Evolutionary conservation across 2,797 vertebrate species (phyloP), one percentile per base, ranked within the genome.

Genomic region (Lerista edwardsae): DNA sequence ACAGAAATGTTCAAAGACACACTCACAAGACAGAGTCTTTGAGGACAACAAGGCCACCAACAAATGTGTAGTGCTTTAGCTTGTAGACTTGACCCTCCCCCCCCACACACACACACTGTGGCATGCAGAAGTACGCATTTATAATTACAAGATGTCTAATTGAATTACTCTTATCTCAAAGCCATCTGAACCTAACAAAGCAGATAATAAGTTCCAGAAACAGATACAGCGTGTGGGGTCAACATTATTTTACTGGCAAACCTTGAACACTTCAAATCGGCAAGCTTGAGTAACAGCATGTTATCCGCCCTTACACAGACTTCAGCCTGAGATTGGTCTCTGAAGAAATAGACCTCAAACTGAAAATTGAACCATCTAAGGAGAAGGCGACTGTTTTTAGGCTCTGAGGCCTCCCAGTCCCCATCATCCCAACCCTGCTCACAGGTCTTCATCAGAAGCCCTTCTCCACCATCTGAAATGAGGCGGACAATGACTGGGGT

Each of bases 191-290:
- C 86, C 95, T 95, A 96, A 94, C 95, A 96, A 95, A 95, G 94
- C 92, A 96, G 95, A 94, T 96, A 96, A 96, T 95, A 94, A 94
- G 93, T 96, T 96, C 95, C 96, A 96, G 96, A 96, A 95, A 91
- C 93, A 93, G 91, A 94, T 94, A 94, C 92, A 90, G 90, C 79
- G 91, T 96, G 94, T 94, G 94, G 91, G 94, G 95, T 92, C 92
- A 93, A 94, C 94, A 93, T 94, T 92, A 95, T 94, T 95, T 96
- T 94, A 85, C 92, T 94, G 94, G 84, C 36, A 91, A 91, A 95
- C 94, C 12, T 90, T 89, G 93, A 90, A 86, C 95, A 85, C 82
- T 93, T 96, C 95, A 95, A 95, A 96, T 93, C 76, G 94, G 93
- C 96, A 94, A 83, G 91, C 92, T 84, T 93, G 90, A 87, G 86